Percentiles rank a stretch among this genome's conserved stretches.
phyloP scores from a whole-genome alignment of 53 echinoderm and acorn worm genomes.

The Antedon mediterranea region DNA sequence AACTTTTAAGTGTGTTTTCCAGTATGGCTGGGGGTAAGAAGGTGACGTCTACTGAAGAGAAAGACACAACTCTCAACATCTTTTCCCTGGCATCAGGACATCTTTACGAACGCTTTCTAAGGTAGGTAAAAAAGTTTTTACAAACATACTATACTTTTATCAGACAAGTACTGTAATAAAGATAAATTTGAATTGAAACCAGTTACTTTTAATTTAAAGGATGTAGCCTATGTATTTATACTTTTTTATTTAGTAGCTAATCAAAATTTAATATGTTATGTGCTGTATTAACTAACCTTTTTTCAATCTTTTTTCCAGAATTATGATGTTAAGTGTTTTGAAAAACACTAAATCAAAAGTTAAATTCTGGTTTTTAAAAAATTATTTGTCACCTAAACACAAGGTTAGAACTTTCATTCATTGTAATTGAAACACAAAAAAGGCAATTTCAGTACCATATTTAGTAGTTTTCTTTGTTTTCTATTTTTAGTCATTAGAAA shows the following conservation, averaged over 20 bases:
- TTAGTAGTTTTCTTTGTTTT: too few species aligned
- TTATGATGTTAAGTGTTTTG: conserved; percentile 95
- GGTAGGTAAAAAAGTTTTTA: conserved; percentile 20
- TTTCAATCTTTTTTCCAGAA: conserved; percentile 28
- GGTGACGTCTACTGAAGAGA: conserved; percentile 10
- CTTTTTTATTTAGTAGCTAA: background rate
- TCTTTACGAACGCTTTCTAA: conserved; percentile 88
- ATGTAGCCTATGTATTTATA: too few species aligned
- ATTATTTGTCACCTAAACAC: conserved; percentile 77
- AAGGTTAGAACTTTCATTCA: conserved; percentile 43
- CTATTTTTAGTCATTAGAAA: too few species aligned
- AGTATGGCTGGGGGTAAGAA: conserved; percentile 62
- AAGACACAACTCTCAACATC: conserved; percentile 68
- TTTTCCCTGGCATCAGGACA: conserved; percentile 96
- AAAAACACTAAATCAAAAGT: conserved; percentile 92
- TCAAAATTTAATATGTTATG: too few species aligned
- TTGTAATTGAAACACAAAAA: too few species aligned
- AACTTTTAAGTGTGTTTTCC: conserved; percentile 39
- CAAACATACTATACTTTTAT: background rate
- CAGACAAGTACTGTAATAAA: background rate
- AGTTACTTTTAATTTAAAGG: background rate
- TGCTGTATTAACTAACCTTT: background rate
- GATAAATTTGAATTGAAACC: background rate
- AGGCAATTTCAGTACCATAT: too few species aligned
- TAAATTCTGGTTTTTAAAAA: conserved; percentile 98